Evolutionary conservation across 2,113 vertebrate species (phyloP), one percentile per base, ranked within the genome.

Genomic region (Brachirus orientalis): DNA sequence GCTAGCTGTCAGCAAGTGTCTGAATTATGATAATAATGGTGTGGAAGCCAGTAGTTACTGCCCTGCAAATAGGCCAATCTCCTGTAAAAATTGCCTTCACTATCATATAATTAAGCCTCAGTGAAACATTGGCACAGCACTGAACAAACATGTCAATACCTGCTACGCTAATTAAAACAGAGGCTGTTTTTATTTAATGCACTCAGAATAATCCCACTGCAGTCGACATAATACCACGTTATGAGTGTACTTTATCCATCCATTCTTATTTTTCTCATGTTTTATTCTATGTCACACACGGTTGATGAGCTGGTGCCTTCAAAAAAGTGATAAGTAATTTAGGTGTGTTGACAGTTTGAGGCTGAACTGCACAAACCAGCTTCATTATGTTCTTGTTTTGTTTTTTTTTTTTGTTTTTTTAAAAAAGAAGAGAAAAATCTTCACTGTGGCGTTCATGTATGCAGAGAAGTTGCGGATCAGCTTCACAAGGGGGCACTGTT

Each of bases 401-500:
- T n/a, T n/a, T n/a, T n/a, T n/a, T n/a, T n/a, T n/a, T n/a, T n/a
- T n/a, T n/a, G n/a, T n/a, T n/a, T n/a, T n/a, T n/a, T n/a, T n/a
- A n/a, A n/a, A n/a, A n/a, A n/a, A n/a, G n/a, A n/a, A 53, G 17
- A 17, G 9, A 53, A 17, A 76, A 69, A 54, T 72, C 75, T 71
- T 33, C 3, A 51, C 68, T 35, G 36, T 17, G 17, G n/a, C 58
- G 38, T 47, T 20, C 9, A 20, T 66, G 51, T 43, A 60, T 65
- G 74, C 58, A 68, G 43, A 64, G 53, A 17, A 72, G 44, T 79
- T 72, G 19, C 86, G 3, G 1, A 7, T 60, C 40, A n/a, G 16
- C 63, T 87, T 89, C 90, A 92, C 89, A 90, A 87, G 89, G 90
- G 90, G 90, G 89, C 88, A 89, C 89, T 92, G 88, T 92, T 90